phyloP scores from a whole-genome alignment of 2,888 invertebrate genomes.

The Tachystola acroxantha region DNA sequence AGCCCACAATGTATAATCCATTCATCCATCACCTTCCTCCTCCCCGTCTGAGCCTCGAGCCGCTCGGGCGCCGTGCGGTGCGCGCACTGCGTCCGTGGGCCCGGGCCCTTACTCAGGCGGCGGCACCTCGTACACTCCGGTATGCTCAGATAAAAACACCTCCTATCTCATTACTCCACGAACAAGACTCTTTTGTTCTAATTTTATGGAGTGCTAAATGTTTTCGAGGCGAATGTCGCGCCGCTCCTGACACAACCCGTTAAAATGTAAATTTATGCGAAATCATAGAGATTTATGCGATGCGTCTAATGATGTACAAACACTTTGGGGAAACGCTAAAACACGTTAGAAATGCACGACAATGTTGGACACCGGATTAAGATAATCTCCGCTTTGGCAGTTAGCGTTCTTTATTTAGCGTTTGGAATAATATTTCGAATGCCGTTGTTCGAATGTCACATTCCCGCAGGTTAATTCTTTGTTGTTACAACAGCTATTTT shows the following conservation, averaged over 20 bases:
- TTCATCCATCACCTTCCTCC: no score
- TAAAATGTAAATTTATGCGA: conserved; percentile 65
- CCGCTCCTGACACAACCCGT: conserved; percentile 33
- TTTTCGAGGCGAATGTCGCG: conserved; percentile 25
- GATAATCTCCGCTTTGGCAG: conserved; percentile 24
- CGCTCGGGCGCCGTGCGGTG: no score
- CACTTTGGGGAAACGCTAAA: conserved; percentile 34
- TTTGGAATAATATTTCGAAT: conserved; percentile 7
- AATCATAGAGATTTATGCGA: conserved; percentile 54
- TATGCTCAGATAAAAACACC: no score
- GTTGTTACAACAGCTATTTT: conserved; percentile 4
- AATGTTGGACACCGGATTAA: conserved; percentile 27
- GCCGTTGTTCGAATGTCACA: conserved; percentile 1
- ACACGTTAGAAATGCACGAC: conserved; percentile 19
- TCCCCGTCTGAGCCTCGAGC: no score
- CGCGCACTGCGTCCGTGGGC: no score
- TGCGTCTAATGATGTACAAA: conserved; percentile 43
- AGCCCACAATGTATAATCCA: no score
- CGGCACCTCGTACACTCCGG: no score
- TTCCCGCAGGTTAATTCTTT: conserved; percentile 7
- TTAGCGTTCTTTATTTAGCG: conserved; percentile 9
- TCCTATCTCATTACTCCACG: no score
- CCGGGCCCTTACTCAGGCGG: no score
- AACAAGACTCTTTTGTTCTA: conserved; percentile 52
- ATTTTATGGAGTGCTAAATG: conserved; percentile 55